Evolutionary conservation across 2,888 invertebrate species (phyloP), one percentile per base, ranked within the genome.

Genomic region (Mactromeris polynyma): DNA sequence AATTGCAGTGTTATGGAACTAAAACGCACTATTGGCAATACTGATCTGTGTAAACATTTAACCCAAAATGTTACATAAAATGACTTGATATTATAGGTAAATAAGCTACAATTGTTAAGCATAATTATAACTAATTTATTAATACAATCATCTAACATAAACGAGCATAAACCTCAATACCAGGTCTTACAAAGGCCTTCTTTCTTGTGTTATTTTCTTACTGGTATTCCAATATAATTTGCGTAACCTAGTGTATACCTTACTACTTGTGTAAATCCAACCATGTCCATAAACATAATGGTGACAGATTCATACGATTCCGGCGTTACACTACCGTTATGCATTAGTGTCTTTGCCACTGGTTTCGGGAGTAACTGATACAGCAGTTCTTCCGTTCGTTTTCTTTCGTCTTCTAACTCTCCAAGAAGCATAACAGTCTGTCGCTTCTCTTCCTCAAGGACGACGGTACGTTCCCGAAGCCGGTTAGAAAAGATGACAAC

Each of bases 271-370:
- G 92, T 89, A 51, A 93, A 93, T 17, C 90, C 92, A 2, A 91
- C 92, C 7, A 93, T 84, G 54, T 91, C 93, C 0, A 92, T 92
- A 78, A 94, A 94, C 90, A 92, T 91, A 9, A 94, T 84, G 6
- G 93, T 94, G 26, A 87, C 94, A 0, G 91, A 85, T 19, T 92
- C 81, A 64, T 83, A 94, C 1, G 83, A 80, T 73, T 92, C 93
- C 19, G 94, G 94, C 26, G 84, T 46, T 0, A 89, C 92, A 31
- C 78, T 46, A 7, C 89, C 81, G 38, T 88, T 82, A 17, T 83
- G 77, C 58, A 92, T 89, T 69, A 94, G 54, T 42, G 88, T 90
- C 58, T 82, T 81, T 3, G 93, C 93, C 11, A 94, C 90, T 4
- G 90, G 78, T 19, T 81, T 78, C 14, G 94, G 94, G 9, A 94